These are phyloP conservation scores for Melanostoma mellinum DNA, from an alignment of 2,888 invertebrate species.

Conservation along the genomic window DNA sequence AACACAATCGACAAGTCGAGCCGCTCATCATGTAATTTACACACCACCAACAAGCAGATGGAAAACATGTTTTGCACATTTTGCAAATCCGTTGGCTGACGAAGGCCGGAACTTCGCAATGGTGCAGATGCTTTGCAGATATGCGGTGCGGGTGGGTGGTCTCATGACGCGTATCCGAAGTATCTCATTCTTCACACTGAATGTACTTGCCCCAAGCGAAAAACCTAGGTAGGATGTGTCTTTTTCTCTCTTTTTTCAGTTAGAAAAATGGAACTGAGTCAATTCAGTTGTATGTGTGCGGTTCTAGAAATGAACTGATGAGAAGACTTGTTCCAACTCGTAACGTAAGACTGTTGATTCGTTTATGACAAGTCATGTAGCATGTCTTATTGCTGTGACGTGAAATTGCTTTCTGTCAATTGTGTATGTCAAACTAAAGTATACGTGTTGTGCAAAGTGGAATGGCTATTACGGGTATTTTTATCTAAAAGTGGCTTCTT, in stretches of 20 bases:
- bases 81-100: constrained; percentile 12
- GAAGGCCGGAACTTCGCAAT: constrained; percentile 8
- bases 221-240: not conserved
- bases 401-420: constrained; percentile 71
- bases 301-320: constrained; percentile 24
- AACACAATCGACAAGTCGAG: not conserved
- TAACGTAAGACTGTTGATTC: constrained; percentile 61
- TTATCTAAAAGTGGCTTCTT: constrained; percentile 58
- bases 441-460: constrained; percentile 27
- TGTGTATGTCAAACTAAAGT: constrained; percentile 42
- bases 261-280: constrained; percentile 42
- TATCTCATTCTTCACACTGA: constrained; percentile 9
- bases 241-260: constrained; percentile 19
- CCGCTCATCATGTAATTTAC: constrained; percentile 32
- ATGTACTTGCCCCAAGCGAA: constrained; percentile 2
- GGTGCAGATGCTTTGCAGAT: not conserved
- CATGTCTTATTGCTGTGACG: constrained; percentile 63
- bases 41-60: constrained; percentile 10
- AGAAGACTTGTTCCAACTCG: constrained; percentile 28
- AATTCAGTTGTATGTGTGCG: constrained; percentile 17
- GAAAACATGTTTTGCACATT: constrained; percentile 45
- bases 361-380: constrained; percentile 68
- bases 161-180: constrained; percentile 18
- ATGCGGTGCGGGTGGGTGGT: constrained; percentile 51
- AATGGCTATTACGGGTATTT: constrained; percentile 45